Evolutionary conservation across 2,888 invertebrate species (phyloP), one percentile per base, ranked within the genome.

Genomic region (Drosophila affinis): DNA sequence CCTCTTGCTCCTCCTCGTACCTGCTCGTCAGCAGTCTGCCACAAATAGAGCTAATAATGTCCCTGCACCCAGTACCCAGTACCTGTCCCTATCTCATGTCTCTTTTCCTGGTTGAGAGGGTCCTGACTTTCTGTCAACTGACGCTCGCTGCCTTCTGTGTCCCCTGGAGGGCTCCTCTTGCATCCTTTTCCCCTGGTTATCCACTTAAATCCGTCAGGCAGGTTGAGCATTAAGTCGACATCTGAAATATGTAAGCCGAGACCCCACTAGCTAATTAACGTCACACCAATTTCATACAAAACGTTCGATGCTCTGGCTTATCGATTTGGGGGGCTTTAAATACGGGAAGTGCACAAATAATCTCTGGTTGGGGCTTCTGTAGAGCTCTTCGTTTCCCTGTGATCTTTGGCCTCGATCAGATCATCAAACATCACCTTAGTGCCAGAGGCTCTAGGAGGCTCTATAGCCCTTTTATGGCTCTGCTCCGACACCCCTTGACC

Each of bases 21-120:
- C 47, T 62, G 62, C 49, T 39, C 32, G 52, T 45, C 54, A 62
- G 46, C 46, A 44, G 48, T 63, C 67, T 67, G 57, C 59, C 49
- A 75, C 63, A 75, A 77, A 75, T 80, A 62, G 63, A 60, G 84
- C 84, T 84, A 84, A 82, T 82, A 87, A 84, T 84, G 87, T 24
- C 49, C 14, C 32, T 10, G 1, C 3, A 21, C 21, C 21, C 21
- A 3, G 49, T 24, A 4, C 29, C 29, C 24, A 7, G 49, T 24
- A 27, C 14, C 32, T 10, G 0, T 29, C 29, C 29, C 29, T 29
- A 4, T 32, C 39, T 39, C 39, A 6, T n/a, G 39, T 39, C 39
- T n/a, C n/a, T n/a, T 14, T n/a, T 39, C 7, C 39, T 3, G 39
- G 7, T 39, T 39, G 39, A 39, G 39, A 39, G 39, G 39, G n/a